A percentile compares a stretch with the other conserved stretches of the same genome.
These are phyloP conservation scores for Coilia nasus DNA, from an alignment of 2,797 vertebrate species.

Conservation along the genomic window DNA sequence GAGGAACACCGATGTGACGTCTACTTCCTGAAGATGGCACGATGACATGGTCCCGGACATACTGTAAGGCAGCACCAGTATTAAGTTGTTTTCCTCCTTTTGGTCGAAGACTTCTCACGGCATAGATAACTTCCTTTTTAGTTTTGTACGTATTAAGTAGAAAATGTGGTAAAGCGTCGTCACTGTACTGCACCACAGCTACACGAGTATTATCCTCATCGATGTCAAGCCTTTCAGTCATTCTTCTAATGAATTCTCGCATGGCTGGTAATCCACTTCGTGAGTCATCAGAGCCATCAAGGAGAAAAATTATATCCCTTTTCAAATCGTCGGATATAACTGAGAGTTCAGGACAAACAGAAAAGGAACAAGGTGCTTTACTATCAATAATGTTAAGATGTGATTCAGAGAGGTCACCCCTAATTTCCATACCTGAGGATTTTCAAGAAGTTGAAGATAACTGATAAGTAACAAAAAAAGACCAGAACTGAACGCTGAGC, in stretches of 20 bases:
- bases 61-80: conserved; percentile 72
- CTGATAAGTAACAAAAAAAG: not conserved
- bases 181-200: conserved; percentile 72
- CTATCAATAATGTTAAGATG: conserved; percentile 11
- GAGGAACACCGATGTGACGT: conserved; percentile 43
- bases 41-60: conserved; percentile 69
- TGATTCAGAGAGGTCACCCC: not conserved
- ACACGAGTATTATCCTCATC: conserved; percentile 67
- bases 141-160: conserved; percentile 68
- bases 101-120: conserved; percentile 70
- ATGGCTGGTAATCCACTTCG: conserved; percentile 74
- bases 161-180: conserved; percentile 67
- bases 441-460: conserved; percentile 27
- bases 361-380: conserved; percentile 41
- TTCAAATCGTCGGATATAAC: conserved; percentile 64
- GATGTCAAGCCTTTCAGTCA: conserved; percentile 69
- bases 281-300: conserved; percentile 76
- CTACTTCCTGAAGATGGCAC: conserved; percentile 44
- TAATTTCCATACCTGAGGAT: not conserved
- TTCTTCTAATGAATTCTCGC: conserved; percentile 75
- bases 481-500: conserved; percentile 20
- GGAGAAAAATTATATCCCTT: conserved; percentile 77
- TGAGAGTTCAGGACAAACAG: conserved; percentile 59
- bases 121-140: conserved; percentile 70
- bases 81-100: conserved; percentile 73